phyloP scores from a whole-genome alignment of 2,113 vertebrate species.

The Mormoops blainvillei region DNA sequence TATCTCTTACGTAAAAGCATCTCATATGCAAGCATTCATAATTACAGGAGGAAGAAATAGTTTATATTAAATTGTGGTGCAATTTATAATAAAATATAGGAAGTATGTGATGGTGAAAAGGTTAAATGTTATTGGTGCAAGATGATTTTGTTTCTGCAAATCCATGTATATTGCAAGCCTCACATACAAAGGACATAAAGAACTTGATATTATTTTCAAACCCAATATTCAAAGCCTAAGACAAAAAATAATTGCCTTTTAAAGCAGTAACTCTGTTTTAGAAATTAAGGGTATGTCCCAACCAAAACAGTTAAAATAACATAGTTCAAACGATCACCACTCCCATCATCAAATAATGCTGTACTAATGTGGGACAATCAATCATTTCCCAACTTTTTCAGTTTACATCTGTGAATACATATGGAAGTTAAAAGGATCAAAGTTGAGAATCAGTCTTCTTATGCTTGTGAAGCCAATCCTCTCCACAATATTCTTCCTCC shows the following conservation, averaged over 20 bases:
- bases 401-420: neutral
- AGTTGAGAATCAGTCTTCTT: neutral
- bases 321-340: neutral
- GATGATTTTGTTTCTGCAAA: slow-evolving; percentile 26
- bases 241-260: neutral
- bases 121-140: neutral
- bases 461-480: neutral
- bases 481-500: neutral
- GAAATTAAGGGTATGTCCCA: neutral
- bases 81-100: slow-evolving; percentile 11
- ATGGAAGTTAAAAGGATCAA: neutral
- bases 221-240: neutral
- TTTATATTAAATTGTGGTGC: neutral
- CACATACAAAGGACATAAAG: neutral
- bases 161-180: neutral
- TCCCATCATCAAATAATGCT: neutral
- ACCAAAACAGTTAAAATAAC: neutral
- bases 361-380: neutral
- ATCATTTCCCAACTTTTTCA: neutral
- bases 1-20: neutral
- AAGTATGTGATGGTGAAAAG: neutral
- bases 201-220: slow-evolving; percentile 22
- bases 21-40: neutral
- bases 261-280: neutral
- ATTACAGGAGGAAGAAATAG: neutral